phyloP scores from a whole-genome alignment of 1,140 invertebrate species.

The Dinothrombium tinctorium region DNA sequence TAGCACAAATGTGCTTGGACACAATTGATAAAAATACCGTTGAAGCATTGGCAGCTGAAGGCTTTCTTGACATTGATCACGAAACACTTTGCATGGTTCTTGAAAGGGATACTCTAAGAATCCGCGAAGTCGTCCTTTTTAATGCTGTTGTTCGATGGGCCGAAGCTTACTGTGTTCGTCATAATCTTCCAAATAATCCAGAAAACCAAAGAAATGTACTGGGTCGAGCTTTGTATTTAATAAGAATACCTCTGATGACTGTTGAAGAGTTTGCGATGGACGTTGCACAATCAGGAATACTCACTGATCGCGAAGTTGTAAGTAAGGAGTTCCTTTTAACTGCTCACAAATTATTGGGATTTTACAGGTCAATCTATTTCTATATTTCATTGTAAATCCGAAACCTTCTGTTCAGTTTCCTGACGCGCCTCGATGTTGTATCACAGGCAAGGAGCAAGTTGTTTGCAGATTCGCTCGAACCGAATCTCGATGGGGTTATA shows the following conservation, averaged over 20 bases:
- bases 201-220: constrained; percentile 33
- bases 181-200: constrained; percentile 35
- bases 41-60: constrained; percentile 54
- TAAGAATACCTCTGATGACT: constrained; percentile 68
- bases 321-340: constrained; percentile 25
- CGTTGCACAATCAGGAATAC: constrained; percentile 59
- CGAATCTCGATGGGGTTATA: constrained; percentile 63
- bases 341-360: not conserved
- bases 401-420: constrained; percentile 43
- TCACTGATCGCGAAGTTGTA: constrained; percentile 48
- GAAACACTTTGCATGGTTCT: constrained; percentile 54
- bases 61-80: constrained; percentile 63
- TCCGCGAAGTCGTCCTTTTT: constrained; percentile 57
- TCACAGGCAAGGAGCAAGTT: constrained; percentile 57
- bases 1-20: constrained; percentile 53
- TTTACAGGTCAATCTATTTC: constrained; percentile 29
- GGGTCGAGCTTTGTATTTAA: constrained; percentile 51
- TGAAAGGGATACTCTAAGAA: constrained; percentile 52
- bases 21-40: constrained; percentile 63
- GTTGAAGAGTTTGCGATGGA: constrained; percentile 74
- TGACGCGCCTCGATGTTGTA: constrained; percentile 47
- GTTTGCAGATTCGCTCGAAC: constrained; percentile 56
- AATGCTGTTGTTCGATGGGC: constrained; percentile 43
- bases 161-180: constrained; percentile 44
- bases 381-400: constrained; percentile 56